Evolutionary conservation across 2,113 vertebrate species (phyloP), one percentile per base, ranked within the genome.

Genomic region (Channa argus): DNA sequence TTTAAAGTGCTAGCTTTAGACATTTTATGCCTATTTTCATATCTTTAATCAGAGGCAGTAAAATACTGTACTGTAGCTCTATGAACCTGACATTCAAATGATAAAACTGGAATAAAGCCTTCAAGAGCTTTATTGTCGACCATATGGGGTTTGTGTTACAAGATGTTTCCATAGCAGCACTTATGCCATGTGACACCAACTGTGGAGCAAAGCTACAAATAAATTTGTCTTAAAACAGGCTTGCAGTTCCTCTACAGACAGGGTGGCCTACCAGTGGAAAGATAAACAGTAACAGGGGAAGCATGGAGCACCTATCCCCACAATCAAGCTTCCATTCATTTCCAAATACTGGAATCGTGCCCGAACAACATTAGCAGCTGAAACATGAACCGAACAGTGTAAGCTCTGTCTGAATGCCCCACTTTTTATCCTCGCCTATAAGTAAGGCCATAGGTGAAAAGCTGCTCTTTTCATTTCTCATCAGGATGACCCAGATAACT

Each of bases 401-500:
- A 24, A 24, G 24, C 24, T 24, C 24, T 24, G 24, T 24, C 6
- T 66, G 38, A 58, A 63, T 34, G 58, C 3, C 75, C 76, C 66
- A 58, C n/a, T 71, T 74, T 50, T 44, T 14, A 56, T 47, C n/a
- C 43, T 47, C 37, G 59, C 38, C 51, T 63, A 64, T 10, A 67
- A 5, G 64, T 45, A n/a, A 11, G 69, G 49, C 33, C 51, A 49
- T 33, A 66, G 59, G 62, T 79, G 61, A 74, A 66, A 11, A 54
- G 58, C 63, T 44, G 65, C 43, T 4, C 3, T 50, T 51, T 49
- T 15, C 33, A 69, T 77, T 56, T 51, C 76, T 44, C 43, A 13
- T 3, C 55, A 66, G 60, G 65, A 49, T 82, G 76, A 82, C 75
- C 83, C 60, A 84, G 66, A 87, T 82, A 78, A 45, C 63, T 59